Conservation (phyloP, 2,113 vertebrate genomes). For the Plotosus lineatus region DNA sequence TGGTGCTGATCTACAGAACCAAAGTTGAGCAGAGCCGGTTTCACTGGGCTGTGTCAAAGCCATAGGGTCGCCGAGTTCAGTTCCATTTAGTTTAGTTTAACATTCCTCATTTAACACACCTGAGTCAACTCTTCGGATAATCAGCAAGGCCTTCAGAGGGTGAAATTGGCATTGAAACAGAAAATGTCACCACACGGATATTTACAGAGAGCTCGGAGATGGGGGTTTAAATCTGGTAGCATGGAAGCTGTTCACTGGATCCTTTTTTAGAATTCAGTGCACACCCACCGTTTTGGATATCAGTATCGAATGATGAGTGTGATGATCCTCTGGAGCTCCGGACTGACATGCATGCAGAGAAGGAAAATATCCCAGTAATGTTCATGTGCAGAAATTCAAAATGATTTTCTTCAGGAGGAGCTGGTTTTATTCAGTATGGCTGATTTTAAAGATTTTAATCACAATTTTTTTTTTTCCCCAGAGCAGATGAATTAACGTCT, state of each 20-base stretch:
- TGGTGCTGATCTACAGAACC: not conserved
- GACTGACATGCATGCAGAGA: not conserved
- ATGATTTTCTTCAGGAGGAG: not conserved
- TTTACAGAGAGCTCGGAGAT: not conserved
- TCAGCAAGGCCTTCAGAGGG: not conserved
- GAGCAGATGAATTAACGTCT: not conserved
- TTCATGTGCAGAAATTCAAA: not conserved
- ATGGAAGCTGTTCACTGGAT: not conserved
- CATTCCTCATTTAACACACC: not conserved
- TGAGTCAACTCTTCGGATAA: not conserved
- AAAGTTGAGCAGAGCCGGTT: not conserved
- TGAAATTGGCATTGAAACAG: not conserved
- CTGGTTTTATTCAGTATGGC: not conserved
- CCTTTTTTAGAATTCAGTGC: not conserved
- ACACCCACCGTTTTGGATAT: not conserved
- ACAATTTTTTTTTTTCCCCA: not conserved
- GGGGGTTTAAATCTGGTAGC: too few relatives aligned
- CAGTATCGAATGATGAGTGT: too few relatives aligned
- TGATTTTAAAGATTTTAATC: not conserved
- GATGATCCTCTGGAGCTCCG: not conserved
- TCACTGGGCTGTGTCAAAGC: not conserved
- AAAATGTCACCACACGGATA: not conserved
- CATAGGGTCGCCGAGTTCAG: not conserved
- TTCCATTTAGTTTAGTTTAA: not conserved
- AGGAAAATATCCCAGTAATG: not conserved